Base-by-base conservation (phyloP, 2,113 vertebrate species). In the Nothocercus nigrocapillus region DNA sequence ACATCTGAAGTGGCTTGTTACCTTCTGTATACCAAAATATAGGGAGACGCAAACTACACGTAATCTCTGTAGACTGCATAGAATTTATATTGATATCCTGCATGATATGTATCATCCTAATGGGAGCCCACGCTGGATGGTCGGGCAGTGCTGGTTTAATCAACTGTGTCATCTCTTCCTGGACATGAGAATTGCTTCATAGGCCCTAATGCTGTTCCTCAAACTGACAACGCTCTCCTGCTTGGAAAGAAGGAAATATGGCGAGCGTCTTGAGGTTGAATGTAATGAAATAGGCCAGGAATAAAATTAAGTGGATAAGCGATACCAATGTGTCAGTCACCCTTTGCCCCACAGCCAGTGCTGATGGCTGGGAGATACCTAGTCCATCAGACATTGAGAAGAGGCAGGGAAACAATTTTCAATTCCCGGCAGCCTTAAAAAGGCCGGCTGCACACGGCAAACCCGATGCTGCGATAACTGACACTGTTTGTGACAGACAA, bases 391-490 rank as follows among this genome's bases (percentile, higher is more conserved):
- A 72, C 86, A 88, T 49, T 92, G 90, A 81, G 93, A 89, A 70
- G 94, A 94, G 78, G 95, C 68, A 88, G 96, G 87, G 91, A 91
- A 96, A 95, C 67, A 92, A 90, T 81, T 94, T 95, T 79, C 92
- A 85, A 70, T 97, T 94, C 85, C 30, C 92, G 64, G 94, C 96
- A 84, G 96, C 77, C 74, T 88, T 97, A 73, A 88, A 79, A 73
- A 95, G 91, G 92, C 92, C 91, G 93, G 91, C 94, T 95, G 92
- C 94, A 97, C 90, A 42, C 91, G 95, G 90, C 81, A 91, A 95
- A 89, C 97, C 95, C 92, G 94, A 96, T 85, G 89, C 90, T 81
- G 89, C 89, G 85, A 86, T 97, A 91, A 96, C 79, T 87, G 92
- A 96, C 88, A 83, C 91, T 72, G 85, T 96, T 89, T 92, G 94